Base-by-base conservation (phyloP, 1,140 invertebrate genomes). In the Bradynema listronoti region DNA sequence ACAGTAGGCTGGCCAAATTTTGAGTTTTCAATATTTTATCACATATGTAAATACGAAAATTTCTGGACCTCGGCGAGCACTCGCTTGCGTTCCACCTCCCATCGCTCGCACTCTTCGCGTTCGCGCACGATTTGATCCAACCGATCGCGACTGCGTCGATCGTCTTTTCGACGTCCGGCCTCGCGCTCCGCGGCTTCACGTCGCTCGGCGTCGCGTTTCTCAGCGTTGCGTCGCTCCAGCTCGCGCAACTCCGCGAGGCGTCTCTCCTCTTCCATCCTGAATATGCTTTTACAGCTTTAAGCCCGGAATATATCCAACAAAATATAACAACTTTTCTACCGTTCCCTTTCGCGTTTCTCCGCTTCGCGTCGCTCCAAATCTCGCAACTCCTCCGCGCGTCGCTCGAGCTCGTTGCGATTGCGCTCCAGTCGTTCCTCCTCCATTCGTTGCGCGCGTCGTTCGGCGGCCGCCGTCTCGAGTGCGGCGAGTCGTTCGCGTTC, bases 31-130 rank as follows among this genome's bases (percentile, higher is more conserved):
- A 4, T 43, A 43, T 43, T 43, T 43, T 4, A 43, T 3, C 4
- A 3, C 42, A 3, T 9, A 9, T 22, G 27, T 4, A 43, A 19
- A 4, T 22, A 43, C 27, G 27, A 39, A 39, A 39, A 39, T 39
- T 39, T 4, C 27, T 43, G n/a, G n/a, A 52, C 58, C 32, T 63
- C 61, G 42, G 56, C 65, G 4, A 74, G 52, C 25, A 68, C 33
- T 19, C 65, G 43, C 60, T 64, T 53, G 24, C 43, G 53, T 22
- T 78, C 73, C 4, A 34, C 9, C 39, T 78, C 76, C 32, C 73
- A 69, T 19, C 57, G 32, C 49, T 78, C 73, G 24, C 63, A 34
- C 64, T 78, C 76, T 16, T 73, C 64, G 19, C 63, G 56, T 54
- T 78, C 76, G 9, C 63, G 53, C 19, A 64, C 62, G 36, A 76